Base-by-base conservation (phyloP, 2,113 vertebrate species). In the Aleadryas rufinucha region DNA sequence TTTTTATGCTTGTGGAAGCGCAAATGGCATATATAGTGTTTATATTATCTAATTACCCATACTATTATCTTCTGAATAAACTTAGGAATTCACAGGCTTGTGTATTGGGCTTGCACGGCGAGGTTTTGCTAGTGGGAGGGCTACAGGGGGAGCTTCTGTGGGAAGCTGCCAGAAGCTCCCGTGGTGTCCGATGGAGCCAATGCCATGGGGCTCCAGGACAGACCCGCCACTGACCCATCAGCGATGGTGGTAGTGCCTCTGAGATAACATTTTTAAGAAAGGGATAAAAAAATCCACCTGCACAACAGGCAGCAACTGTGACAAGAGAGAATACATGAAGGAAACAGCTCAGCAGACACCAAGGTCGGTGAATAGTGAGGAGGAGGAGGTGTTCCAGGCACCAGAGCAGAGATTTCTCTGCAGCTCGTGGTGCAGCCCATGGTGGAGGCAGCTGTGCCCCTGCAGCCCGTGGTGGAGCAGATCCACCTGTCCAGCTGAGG, bases 211-310 rank as follows among this genome's bases (percentile, higher is more conserved):
- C n/a, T 57, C 23, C 7, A 18, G 49, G 27, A 19, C 0, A 2
- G 30, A 45, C 20, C 42, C 0, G 0, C 31, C 4, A 1, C 16
- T 21, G 30, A 39, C n/a, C 76, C 37, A 9, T 13, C n/a, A 30
- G 7, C 0, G 0, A 15, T 1, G 7, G 16, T 11, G 27, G 20
- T 2, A 21, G n/a, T 0, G 1, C 26, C 35, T 60, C 57, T 45
- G 42, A 2, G 27, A 22, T 5, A 64, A 31, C 2, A 4, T 6
- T 35, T 21, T 35, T 56, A 20, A 45, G 10, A 31, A 61, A 18
- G 12, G 14, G 21, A 42, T 31, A 13, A 42, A 49, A 69, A 71
- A 27, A 7, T 0, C 8, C 45, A 45, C 23, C 20, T 39, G 61
- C 30, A 16, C 26, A 45, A 47, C 19, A 52, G 71, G 17, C 37